Base-by-base conservation (phyloP, 2,888 invertebrate species). In the Mythimna albipuncta region DNA sequence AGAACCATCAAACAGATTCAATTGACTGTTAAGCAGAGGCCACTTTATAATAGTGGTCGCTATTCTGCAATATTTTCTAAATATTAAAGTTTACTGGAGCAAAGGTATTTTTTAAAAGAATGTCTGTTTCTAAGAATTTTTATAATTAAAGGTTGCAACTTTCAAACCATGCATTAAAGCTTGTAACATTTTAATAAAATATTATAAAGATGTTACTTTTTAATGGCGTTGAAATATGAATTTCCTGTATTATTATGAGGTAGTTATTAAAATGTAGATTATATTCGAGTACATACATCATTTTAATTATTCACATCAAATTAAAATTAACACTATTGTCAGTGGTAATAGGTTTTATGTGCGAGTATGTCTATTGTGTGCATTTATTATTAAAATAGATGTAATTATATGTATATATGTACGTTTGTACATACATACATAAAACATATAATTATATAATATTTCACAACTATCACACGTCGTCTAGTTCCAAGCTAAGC, bases 321-420 rank as follows among this genome's bases (percentile, higher is more conserved):
- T 55, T 82, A 63, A 72, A 82, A 82, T 77, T 77, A 77, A 64
- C 72, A 64, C 44, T n/a, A 54, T 54, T 61, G 69, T 74, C 19
- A 61, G 70, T 32, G 3, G 32, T 74, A 47, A 69, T 69, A 69
- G 13, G 19, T 54, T 38, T 54, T 61, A 67, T 50, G 13, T 58
- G 11, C 32, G 26, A 21, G 38, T 47, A 26, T 35, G 50, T n/a
- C 50, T 19, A 54, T 54, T 50, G 38, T 50, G 26, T 26, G 5
- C n/a, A 26, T 38, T 21, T 9, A 69, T 69, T 16, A 32, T 54
- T 4, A 69, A 32, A 69, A 62, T n/a, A 52, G n/a, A 1, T 4
- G 1, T 55, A 35, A 44, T 26, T 26, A 26, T 26, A 26, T n/a
- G n/a, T 69, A 55, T 21, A 11, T 32, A 11, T 2, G 26, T 64